phyloP scores from a whole-genome alignment of 2,888 invertebrate genomes.

The Temnothorax ravouxi region DNA sequence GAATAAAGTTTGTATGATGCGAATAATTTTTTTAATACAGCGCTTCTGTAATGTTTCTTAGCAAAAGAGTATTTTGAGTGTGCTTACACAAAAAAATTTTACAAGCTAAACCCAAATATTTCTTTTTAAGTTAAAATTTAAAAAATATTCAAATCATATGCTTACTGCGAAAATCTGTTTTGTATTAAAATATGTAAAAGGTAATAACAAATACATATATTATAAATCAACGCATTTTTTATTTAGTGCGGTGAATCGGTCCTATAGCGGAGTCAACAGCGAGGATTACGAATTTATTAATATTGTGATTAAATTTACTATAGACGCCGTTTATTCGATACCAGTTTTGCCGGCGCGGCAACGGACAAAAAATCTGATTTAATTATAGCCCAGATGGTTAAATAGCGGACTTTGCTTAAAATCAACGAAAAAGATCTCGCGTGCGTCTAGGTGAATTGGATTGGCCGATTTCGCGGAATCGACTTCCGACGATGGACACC shows the following conservation, averaged over 20 bases:
- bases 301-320: slow-evolving; percentile 18
- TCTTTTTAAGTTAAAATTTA: background rate
- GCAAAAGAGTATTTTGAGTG: background rate
- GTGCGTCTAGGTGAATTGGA: slow-evolving; percentile 37
- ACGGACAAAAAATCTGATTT: background rate
- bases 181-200: background rate
- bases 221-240: background rate
- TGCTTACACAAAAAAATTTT: background rate
- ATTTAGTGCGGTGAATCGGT: slow-evolving; percentile 23
- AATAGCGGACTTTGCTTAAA: slow-evolving; percentile 65
- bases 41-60: background rate
- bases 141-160: background rate
- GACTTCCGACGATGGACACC: slow-evolving; percentile 29
- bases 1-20: background rate
- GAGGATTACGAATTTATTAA: slow-evolving; percentile 40
- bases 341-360: background rate
- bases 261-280: background rate
- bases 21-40: background rate
- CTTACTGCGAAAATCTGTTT: background rate
- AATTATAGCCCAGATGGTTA: slow-evolving; percentile 66
- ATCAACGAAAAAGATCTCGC: slow-evolving; percentile 47
- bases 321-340: slow-evolving; percentile 8
- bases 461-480: slow-evolving; percentile 61
- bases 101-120: background rate
- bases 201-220: too few relatives aligned